Evolutionary conservation across 2,113 vertebrate genomes (phyloP).

Genomic region (Hyla sarda): DNA sequence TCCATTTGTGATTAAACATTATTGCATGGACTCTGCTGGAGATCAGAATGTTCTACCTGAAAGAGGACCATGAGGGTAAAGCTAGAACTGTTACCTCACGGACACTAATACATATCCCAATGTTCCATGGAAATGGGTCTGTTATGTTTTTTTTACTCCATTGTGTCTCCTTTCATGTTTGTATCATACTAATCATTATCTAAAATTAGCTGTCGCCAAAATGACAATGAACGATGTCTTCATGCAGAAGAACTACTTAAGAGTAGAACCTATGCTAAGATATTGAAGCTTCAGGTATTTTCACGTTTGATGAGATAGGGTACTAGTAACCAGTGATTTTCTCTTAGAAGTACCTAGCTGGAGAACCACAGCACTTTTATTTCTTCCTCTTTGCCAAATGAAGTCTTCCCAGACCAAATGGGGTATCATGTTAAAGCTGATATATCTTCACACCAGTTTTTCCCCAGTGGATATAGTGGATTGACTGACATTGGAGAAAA

Average conservation of each 20-base stretch:
- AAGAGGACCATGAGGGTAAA: constrained; percentile 59
- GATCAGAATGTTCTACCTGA: constrained; percentile 36
- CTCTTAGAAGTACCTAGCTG: constrained; percentile 3
- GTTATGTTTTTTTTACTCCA: not conserved
- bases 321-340: constrained; percentile 2
- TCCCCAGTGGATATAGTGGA: not conserved
- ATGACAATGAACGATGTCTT: constrained; percentile 16
- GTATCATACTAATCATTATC: not conserved
- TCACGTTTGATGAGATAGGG: constrained; percentile 9
- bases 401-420: constrained; percentile 43
- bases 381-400: constrained; percentile 69
- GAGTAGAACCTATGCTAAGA: constrained; percentile 19
- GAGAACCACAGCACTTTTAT: constrained; percentile 62
- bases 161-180: constrained; percentile 14
- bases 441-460: constrained; percentile 19
- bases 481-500: not conserved
- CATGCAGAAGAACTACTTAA: not conserved
- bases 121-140: not conserved
- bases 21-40: constrained; percentile 63
- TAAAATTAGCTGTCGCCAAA: constrained; percentile 44
- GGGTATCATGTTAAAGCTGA: not conserved
- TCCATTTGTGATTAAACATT: constrained; percentile 18
- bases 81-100: constrained; percentile 58
- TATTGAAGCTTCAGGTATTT: constrained; percentile 36
- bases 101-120: constrained; percentile 40